Evolutionary conservation across 2,113 vertebrate genomes (phyloP).

Genomic region (Hemichromis elongatus): DNA sequence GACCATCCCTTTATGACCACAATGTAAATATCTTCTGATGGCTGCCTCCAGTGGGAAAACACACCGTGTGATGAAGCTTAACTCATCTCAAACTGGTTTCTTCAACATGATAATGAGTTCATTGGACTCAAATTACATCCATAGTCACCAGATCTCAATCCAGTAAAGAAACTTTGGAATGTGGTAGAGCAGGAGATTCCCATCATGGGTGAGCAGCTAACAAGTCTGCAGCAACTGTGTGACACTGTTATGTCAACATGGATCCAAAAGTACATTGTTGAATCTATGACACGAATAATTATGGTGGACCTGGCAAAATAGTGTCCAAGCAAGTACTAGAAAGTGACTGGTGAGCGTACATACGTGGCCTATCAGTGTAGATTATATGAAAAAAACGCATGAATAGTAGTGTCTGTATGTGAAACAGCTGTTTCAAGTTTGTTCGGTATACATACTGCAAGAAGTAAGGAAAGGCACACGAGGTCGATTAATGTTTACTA

Average conservation of each 20-base stretch:
- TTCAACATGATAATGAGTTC: background rate
- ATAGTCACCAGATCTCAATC: background rate
- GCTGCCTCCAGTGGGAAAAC: background rate
- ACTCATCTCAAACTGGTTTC: background rate
- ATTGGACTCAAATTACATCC: background rate
- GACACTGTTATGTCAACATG: background rate
- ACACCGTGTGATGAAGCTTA: background rate
- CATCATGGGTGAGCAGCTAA: background rate
- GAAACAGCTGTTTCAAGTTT: background rate
- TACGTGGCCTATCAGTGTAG: background rate
- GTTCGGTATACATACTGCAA: background rate
- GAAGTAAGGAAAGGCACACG: background rate
- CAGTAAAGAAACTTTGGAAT: background rate
- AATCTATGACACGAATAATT: background rate
- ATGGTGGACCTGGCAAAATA: background rate
- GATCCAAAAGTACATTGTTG: background rate
- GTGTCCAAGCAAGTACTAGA: background rate
- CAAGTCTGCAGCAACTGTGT: background rate
- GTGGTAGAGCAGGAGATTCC: background rate
- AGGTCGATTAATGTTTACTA: background rate
- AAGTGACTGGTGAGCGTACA: background rate
- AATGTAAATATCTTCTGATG: background rate
- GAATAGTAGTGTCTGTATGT: background rate
- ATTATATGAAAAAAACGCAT: background rate
- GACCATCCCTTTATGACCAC: background rate